A percentile compares a stretch with the other conserved stretches of the same genome.
Conservation (phyloP, 37 sponge, comb jelly and placozoan genomes). For the Ianthella basta region DNA sequence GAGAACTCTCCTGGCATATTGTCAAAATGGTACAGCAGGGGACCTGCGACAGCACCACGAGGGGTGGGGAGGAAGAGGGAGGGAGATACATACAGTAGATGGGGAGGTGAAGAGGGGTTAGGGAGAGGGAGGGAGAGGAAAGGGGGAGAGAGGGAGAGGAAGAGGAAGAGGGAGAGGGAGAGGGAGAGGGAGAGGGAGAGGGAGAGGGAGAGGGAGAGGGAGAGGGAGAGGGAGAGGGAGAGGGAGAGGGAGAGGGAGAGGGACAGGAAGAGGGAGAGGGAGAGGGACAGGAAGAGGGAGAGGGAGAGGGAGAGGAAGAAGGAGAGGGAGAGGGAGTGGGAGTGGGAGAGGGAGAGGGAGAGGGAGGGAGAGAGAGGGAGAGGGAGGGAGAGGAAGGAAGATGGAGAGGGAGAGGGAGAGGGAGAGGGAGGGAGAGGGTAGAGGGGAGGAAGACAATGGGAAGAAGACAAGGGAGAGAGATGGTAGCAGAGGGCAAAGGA, state of each 20-base stretch:
- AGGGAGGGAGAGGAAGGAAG: constrained; percentile 12
- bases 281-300: constrained; percentile 36
- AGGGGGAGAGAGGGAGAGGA: constrained; percentile 1
- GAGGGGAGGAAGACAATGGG: constrained; percentile 17
- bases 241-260: constrained; percentile 8
- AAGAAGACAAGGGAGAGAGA: constrained; percentile 17
- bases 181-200: constrained; percentile 1
- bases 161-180: not conserved
- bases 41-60: constrained; percentile 71
- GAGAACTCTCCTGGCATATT: constrained; percentile 84
- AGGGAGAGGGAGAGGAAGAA: constrained; percentile 30
- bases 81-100: not conserved
- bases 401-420: too few relatives aligned
- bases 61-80: not conserved
- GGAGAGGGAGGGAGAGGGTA: too few relatives aligned
- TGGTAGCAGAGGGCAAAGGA: constrained; percentile 32
- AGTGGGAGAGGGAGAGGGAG: constrained; percentile 42
- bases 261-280: constrained; percentile 39
- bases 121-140: constrained; percentile 19
- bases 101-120: not conserved
- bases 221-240: constrained; percentile 22
- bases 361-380: constrained; percentile 43
- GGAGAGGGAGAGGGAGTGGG: constrained; percentile 12
- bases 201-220: not conserved
- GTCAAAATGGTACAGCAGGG: constrained; percentile 92